A percentile compares a stretch with the other conserved stretches of the same genome.
Conservation (phyloP, 2,888 invertebrate genomes). For the Lamproptera curius region DNA sequence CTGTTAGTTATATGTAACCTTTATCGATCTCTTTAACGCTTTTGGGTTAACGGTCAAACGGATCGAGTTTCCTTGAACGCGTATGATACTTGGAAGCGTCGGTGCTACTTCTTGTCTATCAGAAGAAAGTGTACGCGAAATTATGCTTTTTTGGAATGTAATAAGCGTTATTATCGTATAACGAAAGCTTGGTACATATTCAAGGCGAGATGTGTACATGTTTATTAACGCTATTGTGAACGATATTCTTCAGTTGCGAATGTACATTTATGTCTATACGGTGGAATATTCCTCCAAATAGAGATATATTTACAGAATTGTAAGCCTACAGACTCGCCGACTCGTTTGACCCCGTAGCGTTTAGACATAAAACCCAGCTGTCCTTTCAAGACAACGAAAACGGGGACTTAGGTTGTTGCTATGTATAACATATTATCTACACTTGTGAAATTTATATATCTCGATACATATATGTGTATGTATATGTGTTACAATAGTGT, state of each 20-base stretch:
- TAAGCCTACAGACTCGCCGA: conserved; percentile 38
- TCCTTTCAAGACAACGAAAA: conserved; percentile 73
- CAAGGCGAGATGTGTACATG: conserved; percentile 33
- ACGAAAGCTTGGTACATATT: conserved; percentile 28
- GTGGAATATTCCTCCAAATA: too few species aligned
- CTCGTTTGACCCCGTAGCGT: conserved; percentile 54
- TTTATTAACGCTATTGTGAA: conserved; percentile 12
- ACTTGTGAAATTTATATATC: conserved; percentile 4
- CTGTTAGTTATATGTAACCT: too few species aligned
- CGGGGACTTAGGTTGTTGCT: conserved; percentile 70
- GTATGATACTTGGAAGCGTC: background rate
- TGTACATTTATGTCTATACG: conserved; percentile 22
- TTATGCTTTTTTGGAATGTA: too few species aligned
- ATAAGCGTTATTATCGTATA: conserved; percentile 6
- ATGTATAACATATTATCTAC: conserved; percentile 12
- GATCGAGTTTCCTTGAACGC: conserved; percentile 6
- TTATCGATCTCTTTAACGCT: background rate
- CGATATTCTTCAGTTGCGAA: conserved; percentile 31
- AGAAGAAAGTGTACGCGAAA: too few species aligned
- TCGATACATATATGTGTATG: conserved; percentile 25
- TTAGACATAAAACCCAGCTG: conserved; percentile 49
- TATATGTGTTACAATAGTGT: conserved; percentile 55
- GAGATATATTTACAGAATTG: too few species aligned
- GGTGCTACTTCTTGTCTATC: too few species aligned
- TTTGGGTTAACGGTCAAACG: background rate